Base-by-base conservation (phyloP, 2,797 vertebrate species). In the Neosilurus hyrtlii region DNA sequence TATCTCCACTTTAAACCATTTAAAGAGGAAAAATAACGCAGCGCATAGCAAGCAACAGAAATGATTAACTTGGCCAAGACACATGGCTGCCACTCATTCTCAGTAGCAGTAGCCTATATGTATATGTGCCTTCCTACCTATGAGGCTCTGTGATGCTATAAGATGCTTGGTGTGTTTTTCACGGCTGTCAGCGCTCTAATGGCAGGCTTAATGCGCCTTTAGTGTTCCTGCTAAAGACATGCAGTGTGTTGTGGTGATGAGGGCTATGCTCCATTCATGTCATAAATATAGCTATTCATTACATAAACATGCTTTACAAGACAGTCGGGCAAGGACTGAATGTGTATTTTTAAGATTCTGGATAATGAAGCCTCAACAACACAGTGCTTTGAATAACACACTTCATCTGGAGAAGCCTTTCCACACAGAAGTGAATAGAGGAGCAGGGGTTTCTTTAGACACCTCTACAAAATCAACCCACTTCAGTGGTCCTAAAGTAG, bases 401-500 rank as follows among this genome's bases (percentile, higher is more conserved):
- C 12, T 52, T 74, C 76, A 66, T 8, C 61, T n/a, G 1, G 54
- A 43, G 56, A 20, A 1, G 73, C 10, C 3, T 76, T 61, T 24
- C 7, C 61, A 7, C 18, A 11, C 18, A 71, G 65, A 20, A 37
- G 57, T 35, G 24, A 82, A 70, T 10, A 71, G 24, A 80, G 16
- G 74, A 76, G 73, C 35, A 54, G 24, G 12, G 61, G 11, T 73
- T 26, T 72, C 49, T 20, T 67, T 83, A n/a, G 68, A 72, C 79
- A 61, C 24, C 59, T 66, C 71, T 78, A 70, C 68, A 79, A 37
- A 37, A 52, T 86, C 62, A n/a, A 73, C 49, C 66, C 67, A 61
- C 76, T 66, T 73, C 51, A 74, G 68, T 14, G 56, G 24, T 63
- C 57, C 79, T 68, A 62, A 51, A 76, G 83, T 6, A 37, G 16